These are phyloP conservation scores for Heliconius eleuchia DNA, from an alignment of 1,140 invertebrate species.

Conservation along the genomic window DNA sequence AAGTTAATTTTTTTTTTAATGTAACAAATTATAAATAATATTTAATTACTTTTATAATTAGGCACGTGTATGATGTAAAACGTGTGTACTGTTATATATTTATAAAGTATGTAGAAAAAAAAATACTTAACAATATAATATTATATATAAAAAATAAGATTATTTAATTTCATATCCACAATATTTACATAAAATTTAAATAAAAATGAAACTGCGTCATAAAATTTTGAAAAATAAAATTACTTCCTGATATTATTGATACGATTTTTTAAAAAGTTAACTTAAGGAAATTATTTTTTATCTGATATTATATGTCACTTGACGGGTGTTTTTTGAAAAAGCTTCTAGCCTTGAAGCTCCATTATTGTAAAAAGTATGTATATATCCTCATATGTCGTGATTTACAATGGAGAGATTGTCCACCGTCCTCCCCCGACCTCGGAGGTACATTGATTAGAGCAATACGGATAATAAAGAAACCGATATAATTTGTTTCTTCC, in stretches of 20 bases:
- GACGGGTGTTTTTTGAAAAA: slow-evolving; percentile 20
- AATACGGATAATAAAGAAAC: slow-evolving; percentile 10
- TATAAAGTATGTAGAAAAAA: too few species aligned
- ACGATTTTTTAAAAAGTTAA: slow-evolving; percentile 12
- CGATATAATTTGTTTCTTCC: slow-evolving; percentile 7
- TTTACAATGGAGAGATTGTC: slow-evolving; percentile 34
- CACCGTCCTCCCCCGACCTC: slow-evolving; percentile 25
- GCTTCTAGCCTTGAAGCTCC: slow-evolving; percentile 8
- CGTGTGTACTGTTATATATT: too few species aligned
- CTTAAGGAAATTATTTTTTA: slow-evolving; percentile 1
- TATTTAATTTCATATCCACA: not conserved
- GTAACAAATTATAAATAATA: too few species aligned
- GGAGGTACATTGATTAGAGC: slow-evolving; percentile 26
- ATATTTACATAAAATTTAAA: not conserved
- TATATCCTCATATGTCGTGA: slow-evolving; percentile 28
- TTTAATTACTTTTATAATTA: too few species aligned
- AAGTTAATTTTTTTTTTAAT: not conserved
- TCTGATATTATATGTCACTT: slow-evolving; percentile 3
- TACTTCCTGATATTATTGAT: slow-evolving; percentile 15
- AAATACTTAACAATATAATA: not conserved
- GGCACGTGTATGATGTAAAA: too few species aligned
- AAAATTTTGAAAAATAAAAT: slow-evolving; percentile 14
- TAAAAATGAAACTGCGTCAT: not conserved
- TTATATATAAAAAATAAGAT: not conserved
- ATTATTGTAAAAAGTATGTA: slow-evolving; percentile 13